phyloP scores from a whole-genome alignment of 2,797 vertebrate genomes.

The Paedocypris micromegethes region DNA sequence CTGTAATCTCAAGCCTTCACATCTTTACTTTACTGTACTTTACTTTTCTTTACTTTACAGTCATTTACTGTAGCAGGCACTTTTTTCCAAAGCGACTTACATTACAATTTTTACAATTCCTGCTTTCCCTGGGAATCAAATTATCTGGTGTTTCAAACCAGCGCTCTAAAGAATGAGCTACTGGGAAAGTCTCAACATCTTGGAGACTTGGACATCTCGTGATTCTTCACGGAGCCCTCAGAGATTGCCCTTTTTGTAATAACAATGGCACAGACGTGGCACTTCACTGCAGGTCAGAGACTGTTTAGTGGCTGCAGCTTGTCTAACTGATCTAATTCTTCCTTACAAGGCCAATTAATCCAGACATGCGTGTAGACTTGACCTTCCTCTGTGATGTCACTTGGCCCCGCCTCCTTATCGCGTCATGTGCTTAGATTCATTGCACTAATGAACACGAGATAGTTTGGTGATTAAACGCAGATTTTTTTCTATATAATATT shows the following conservation, averaged over 20 bases:
- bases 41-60: too few relatives aligned
- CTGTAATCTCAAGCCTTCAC: too few relatives aligned
- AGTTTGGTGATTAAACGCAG: neutral
- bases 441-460: conserved; percentile 23
- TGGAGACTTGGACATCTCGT: too few relatives aligned
- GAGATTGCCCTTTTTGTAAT: conserved; percentile 30
- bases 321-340: conserved; percentile 29
- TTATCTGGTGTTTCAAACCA: too few relatives aligned
- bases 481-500: neutral
- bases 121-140: too few relatives aligned
- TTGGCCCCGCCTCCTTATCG: conserved; percentile 10
- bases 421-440: conserved; percentile 6
- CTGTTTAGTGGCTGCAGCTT: conserved; percentile 21
- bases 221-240: conserved; percentile 16
- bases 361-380: conserved; percentile 32
- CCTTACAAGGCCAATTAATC: conserved; percentile 45
- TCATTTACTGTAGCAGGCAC: too few relatives aligned
- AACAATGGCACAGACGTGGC: conserved; percentile 17
- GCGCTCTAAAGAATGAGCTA: too few relatives aligned
- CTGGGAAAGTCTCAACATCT: too few relatives aligned
- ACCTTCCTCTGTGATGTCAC: conserved; percentile 36
- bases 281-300: conserved; percentile 29
- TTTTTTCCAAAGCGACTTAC: too few relatives aligned
- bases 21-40: too few relatives aligned
- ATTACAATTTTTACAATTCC: too few relatives aligned